A percentile compares a stretch with the other conserved stretches of the same genome.
Evolutionary conservation across 2,888 invertebrate species (phyloP).

Genomic region (Metallyticus violacea): DNA sequence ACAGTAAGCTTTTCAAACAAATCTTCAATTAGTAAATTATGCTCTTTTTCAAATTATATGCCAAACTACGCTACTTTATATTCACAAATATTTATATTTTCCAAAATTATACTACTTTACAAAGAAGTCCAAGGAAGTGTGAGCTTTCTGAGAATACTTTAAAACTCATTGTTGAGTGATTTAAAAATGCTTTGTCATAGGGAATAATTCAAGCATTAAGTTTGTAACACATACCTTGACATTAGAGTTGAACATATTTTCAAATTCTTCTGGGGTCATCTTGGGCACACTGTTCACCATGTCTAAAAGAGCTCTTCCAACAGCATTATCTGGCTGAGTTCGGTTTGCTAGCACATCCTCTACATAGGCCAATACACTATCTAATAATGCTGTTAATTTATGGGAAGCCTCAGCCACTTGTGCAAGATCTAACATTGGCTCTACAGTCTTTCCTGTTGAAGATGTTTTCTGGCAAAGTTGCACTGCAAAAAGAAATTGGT

Average conservation of each 20-base stretch:
- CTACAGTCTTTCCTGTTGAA: constrained; percentile 60
- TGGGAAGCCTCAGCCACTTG: constrained; percentile 84
- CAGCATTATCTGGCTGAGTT: constrained; percentile 75
- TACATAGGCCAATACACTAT: constrained; percentile 76
- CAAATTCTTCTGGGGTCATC: constrained; percentile 86
- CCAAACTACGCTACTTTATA: no score
- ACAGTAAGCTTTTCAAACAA: no score
- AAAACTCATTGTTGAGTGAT: no score
- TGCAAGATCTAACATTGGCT: constrained; percentile 68
- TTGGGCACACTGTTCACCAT: constrained; percentile 89
- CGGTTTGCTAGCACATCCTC: constrained; percentile 87
- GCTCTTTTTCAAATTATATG: no score
- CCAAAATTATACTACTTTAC: no score
- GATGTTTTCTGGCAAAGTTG: constrained; percentile 84
- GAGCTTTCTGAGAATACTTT: no score
- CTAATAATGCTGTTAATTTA: constrained; percentile 72
- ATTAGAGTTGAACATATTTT: constrained; percentile 92
- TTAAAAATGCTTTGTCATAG: no score
- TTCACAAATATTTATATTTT: no score
- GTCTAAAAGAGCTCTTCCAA: constrained; percentile 86
- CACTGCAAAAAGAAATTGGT: constrained; percentile 43
- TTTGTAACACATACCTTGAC: constrained; percentile 72
- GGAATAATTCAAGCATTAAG: no score
- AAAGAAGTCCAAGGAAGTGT: no score
- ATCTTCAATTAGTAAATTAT: no score